These are phyloP conservation scores for Nasonia longicornis DNA, from an alignment of 1,140 invertebrate genomes.

Conservation along the genomic window DNA sequence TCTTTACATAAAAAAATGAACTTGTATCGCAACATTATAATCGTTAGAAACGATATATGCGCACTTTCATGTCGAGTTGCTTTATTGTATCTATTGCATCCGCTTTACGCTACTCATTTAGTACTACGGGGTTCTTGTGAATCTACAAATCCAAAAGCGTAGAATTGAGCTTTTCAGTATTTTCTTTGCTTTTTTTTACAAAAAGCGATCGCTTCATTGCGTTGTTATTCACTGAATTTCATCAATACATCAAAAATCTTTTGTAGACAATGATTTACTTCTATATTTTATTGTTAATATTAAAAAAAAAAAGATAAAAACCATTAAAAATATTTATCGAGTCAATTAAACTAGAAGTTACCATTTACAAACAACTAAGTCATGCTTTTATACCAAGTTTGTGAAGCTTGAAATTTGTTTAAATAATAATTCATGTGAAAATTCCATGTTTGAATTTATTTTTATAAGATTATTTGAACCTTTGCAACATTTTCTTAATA, in stretches of 20 bases:
- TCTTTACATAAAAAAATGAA: constrained; percentile 53
- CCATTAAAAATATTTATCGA: neutral
- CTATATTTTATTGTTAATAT: neutral
- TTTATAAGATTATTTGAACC: neutral
- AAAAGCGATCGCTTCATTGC: too few species aligned
- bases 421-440: neutral
- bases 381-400: neutral
- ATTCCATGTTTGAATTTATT: neutral
- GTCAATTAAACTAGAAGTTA: neutral
- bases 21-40: neutral
- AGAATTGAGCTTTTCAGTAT: neutral
- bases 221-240: too few species aligned
- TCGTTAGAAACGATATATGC: neutral
- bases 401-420: neutral
- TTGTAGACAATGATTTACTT: neutral
- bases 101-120: neutral
- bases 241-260: neutral
- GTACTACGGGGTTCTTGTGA: neutral
- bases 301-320: neutral
- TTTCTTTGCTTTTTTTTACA: neutral
- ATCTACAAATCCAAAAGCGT: neutral
- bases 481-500: neutral
- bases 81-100: neutral
- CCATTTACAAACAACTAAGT: neutral
- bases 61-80: neutral